Evolutionary conservation across 2,888 invertebrate genomes (phyloP), one percentile per base, ranked within the genome.

Genomic region (Caradrina kadenii): DNA sequence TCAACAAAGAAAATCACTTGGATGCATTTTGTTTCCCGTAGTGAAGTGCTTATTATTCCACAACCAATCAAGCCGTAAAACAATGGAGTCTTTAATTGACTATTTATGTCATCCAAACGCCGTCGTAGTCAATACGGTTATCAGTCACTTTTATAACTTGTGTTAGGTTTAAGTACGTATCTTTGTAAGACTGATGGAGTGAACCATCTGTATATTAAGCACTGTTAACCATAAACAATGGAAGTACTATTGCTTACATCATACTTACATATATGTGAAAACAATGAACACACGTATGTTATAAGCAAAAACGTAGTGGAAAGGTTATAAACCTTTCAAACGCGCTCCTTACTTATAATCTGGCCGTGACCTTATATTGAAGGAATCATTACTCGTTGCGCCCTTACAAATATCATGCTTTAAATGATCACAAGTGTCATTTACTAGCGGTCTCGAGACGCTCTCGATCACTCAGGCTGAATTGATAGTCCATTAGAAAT

Each of bases 191-290:
- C 61, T 55, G 8, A 26, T 22, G 19, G 39, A 42, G 42, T 50
- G 22, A 31, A 21, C 3, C 55, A 22, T 61, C 45, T 42, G 21
- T 53, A 61, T 56, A 60, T 53, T 65, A 63, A 73, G 58, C 63
- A 54, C 45, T 17, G 48, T 45, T 66, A 59, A 45, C 22, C 42
- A 52, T 56, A 56, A 50, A 78, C 79, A 79, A 78, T 79, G 68
- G 75, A 71, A 54, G 61, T 78, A 68, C 69, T 67, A 59, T 56
- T 68, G 68, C 70, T 70, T 61, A 78, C 79, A 63, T 78, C 69
- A 69, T 66, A 61, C 64, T 55, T 63, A 67, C 63, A 61, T 78
- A 67, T 73, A 73, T 61, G 79, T 61, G 61, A 69, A 66, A 63
- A 78, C 79, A 78, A 78, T 78, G 74, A 63, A 69, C 79, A 45